phyloP scores from a whole-genome alignment of 1,140 invertebrate genomes.

The Musca domestica region DNA sequence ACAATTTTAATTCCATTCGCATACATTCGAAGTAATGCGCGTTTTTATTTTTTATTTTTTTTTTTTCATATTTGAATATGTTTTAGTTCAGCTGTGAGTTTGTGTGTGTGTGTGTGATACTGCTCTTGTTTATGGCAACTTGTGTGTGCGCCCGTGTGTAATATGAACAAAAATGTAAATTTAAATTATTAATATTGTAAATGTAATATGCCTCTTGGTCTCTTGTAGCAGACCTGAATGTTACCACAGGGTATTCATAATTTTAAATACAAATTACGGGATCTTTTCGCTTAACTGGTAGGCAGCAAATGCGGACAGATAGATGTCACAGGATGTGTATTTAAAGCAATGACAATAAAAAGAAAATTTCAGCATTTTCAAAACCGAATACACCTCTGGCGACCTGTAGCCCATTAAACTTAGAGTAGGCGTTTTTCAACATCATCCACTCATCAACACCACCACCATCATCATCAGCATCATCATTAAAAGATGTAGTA shows the following conservation, averaged over 20 bases:
- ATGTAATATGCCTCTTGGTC: slow-evolving; percentile 18
- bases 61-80: not conserved
- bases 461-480: not conserved
- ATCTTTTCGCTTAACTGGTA: not conserved
- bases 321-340: not conserved
- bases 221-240: slow-evolving; percentile 10
- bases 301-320: not conserved
- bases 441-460: not conserved
- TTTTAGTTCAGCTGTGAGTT: not conserved
- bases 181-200: slow-evolving; percentile 21
- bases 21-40: not conserved
- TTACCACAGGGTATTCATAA: slow-evolving; percentile 20
- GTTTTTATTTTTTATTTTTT: not conserved
- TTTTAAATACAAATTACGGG: not conserved
- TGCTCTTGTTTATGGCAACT: not conserved
- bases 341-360: not conserved
- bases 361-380: not conserved
- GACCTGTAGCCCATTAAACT: too few relatives aligned
- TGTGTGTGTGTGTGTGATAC: not conserved
- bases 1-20: slow-evolving; percentile 12
- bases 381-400: not conserved
- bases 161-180: slow-evolving; percentile 18
- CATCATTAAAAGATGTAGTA: not conserved
- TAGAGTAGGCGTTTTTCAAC: not conserved
- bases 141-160: not conserved